Percentiles rank a stretch among this genome's conserved stretches.
phyloP scores from a whole-genome alignment of 2,797 vertebrate genomes.

The Chelonia mydas region DNA sequence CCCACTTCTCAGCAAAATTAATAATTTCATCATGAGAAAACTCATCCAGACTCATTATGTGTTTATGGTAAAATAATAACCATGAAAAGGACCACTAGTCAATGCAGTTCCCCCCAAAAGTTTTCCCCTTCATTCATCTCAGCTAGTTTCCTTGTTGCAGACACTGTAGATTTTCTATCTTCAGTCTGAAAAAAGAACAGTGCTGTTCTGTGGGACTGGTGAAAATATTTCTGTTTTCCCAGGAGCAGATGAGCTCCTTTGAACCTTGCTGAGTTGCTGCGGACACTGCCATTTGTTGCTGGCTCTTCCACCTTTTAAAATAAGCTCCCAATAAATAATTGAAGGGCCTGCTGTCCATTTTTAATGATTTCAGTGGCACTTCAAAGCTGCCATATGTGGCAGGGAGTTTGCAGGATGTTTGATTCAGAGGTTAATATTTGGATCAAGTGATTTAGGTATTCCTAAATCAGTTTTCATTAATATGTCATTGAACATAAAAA shows the following conservation, averaged over 20 bases:
- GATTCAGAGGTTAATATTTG: background rate
- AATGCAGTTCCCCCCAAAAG: background rate
- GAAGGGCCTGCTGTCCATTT: background rate
- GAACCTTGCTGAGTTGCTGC: background rate
- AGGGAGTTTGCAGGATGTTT: background rate
- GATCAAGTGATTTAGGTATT: background rate
- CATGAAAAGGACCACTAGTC: background rate
- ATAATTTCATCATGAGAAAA: background rate
- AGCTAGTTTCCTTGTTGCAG: background rate
- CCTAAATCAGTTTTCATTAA: background rate
- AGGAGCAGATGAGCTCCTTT: background rate
- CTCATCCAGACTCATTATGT: background rate
- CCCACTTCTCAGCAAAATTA: background rate
- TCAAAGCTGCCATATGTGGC: background rate
- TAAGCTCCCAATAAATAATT: background rate
- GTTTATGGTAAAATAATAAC: background rate
- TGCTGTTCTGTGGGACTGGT: background rate
- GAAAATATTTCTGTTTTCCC: background rate
- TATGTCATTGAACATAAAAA: background rate
- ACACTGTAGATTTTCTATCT: background rate
- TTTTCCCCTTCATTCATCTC: background rate
- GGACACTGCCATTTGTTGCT: background rate
- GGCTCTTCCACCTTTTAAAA: background rate
- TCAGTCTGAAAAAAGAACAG: background rate
- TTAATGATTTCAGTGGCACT: background rate